Conservation (phyloP, 1,140 invertebrate genomes). For the Euglossa dilemma region DNA sequence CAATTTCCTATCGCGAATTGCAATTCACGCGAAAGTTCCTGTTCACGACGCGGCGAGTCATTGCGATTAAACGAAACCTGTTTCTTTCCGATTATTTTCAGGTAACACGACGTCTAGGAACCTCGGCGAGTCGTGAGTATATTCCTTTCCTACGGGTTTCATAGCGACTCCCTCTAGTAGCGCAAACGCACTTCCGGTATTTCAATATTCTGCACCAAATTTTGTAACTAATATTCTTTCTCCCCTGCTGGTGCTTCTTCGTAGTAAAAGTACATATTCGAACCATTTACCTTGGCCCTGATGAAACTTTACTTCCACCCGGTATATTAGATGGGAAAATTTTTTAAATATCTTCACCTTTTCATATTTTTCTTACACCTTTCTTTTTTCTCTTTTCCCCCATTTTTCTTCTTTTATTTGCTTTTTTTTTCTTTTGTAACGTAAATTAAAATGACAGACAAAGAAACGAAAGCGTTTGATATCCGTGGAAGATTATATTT, state of each 20-base stretch:
- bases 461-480: background rate
- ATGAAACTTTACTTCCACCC: background rate
- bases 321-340: background rate
- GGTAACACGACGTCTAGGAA: slow-evolving; percentile 74
- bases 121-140: slow-evolving; percentile 81
- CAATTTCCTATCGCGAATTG: background rate
- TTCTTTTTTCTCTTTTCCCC: slow-evolving; percentile 3
- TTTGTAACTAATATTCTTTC: slow-evolving; percentile 71
- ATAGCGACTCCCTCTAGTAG: slow-evolving; percentile 18
- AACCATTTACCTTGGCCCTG: background rate
- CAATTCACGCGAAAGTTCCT: background rate
- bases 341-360: background rate
- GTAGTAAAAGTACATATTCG: background rate
- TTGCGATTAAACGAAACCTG: background rate
- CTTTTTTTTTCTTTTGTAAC: background rate
- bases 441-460: background rate
- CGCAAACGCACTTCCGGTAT: slow-evolving; percentile 22
- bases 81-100: slow-evolving; percentile 67
- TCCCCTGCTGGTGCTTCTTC: slow-evolving; percentile 38
- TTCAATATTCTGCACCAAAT: slow-evolving; percentile 47
- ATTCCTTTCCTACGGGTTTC: slow-evolving; percentile 32
- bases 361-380: too few species aligned
- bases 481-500: slow-evolving; percentile 24
- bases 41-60: background rate
- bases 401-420: background rate